Evolutionary conservation across 2,888 invertebrate species (phyloP).

Genomic region (Parasteatoda lunata): DNA sequence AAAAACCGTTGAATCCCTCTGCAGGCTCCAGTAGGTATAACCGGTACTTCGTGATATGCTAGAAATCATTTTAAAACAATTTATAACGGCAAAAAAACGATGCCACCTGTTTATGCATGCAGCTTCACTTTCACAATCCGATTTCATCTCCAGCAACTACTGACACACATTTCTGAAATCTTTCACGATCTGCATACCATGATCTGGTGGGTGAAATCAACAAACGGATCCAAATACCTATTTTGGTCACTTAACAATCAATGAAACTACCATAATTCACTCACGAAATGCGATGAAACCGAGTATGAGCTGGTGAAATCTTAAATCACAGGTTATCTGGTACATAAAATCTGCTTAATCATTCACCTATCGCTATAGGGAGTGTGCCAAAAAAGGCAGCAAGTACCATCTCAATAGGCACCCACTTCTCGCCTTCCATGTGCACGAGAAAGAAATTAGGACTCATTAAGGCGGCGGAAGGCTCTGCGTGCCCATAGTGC

Average conservation of each 20-base stretch:
- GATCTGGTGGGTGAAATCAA: neutral
- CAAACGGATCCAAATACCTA: conserved; percentile 8
- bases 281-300: conserved; percentile 52
- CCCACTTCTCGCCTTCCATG: conserved; percentile 54
- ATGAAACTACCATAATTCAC: conserved; percentile 46
- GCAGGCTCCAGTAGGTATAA: too few species aligned
- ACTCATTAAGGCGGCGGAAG: conserved; percentile 15
- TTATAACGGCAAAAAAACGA: too few species aligned
- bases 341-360: conserved; percentile 28
- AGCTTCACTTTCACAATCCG: too few species aligned
- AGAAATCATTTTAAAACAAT: too few species aligned
- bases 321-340: conserved; percentile 9
- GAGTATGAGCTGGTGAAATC: conserved; percentile 40
- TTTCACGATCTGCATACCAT: neutral
- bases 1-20: too few species aligned
- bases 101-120: too few species aligned
- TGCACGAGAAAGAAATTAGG: conserved; percentile 53
- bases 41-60: too few species aligned
- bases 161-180: conserved; percentile 51
- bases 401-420: conserved; percentile 39
- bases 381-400: conserved; percentile 9
- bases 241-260: conserved; percentile 41
- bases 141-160: neutral
- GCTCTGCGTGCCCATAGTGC: conserved; percentile 38
- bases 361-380: conserved; percentile 1